Percentiles rank a stretch among this genome's conserved stretches.
Evolutionary conservation across 2,113 vertebrate genomes (phyloP).

Genomic region (Stegastes partitus): DNA sequence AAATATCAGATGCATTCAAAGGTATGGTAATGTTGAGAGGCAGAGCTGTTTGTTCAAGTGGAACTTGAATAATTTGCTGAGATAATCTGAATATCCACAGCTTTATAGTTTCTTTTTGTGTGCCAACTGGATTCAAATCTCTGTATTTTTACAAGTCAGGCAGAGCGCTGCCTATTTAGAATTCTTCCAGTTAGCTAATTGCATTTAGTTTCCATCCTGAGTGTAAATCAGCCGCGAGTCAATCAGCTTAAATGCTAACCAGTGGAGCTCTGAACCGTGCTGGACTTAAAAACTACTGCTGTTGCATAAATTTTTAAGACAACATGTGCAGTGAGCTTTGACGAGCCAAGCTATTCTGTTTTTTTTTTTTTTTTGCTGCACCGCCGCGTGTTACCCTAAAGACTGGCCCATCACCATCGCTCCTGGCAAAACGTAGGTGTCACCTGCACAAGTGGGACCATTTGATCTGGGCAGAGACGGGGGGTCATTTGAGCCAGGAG

Average conservation of each 20-base stretch:
- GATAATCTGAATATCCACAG: constrained; percentile 27
- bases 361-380: too few species aligned
- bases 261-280: constrained; percentile 3
- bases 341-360: constrained; percentile 16
- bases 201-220: constrained; percentile 15
- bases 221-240: constrained; percentile 35
- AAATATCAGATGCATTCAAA: constrained; percentile 23
- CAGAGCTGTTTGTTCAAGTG: constrained; percentile 16
- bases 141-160: constrained; percentile 1
- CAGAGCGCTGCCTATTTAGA: constrained; percentile 6
- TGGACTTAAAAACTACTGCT: not conserved
- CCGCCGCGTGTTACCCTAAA: constrained; percentile 44
- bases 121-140: constrained; percentile 11
- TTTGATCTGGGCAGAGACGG: constrained; percentile 46
- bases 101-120: constrained; percentile 15
- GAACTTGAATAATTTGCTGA: constrained; percentile 33
- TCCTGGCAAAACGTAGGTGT: constrained; percentile 52
- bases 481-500: constrained; percentile 45
- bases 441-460: constrained; percentile 38
- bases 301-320: not conserved
- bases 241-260: constrained; percentile 39
- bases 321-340: constrained; percentile 18
- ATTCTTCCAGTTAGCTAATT: constrained; percentile 16
- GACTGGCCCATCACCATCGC: constrained; percentile 26
- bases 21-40: constrained; percentile 7